Evolutionary conservation across 1,140 invertebrate species (phyloP).

Genomic region (Pogonomyrmex californicus): DNA sequence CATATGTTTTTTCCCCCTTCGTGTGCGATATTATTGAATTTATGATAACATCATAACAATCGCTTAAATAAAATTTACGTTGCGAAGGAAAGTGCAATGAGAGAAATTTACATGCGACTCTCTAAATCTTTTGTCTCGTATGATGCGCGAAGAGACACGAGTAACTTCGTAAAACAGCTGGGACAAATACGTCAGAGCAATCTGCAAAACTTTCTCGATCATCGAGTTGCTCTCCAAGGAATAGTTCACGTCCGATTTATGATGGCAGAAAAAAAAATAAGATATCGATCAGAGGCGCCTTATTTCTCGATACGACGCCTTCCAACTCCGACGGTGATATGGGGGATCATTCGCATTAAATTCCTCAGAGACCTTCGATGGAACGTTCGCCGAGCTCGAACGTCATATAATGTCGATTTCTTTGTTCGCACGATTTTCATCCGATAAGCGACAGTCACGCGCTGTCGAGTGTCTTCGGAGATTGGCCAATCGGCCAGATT

Average conservation of each 20-base stretch:
- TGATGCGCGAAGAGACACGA: background rate
- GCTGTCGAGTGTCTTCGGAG: slow-evolving; percentile 53
- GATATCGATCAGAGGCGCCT: slow-evolving; percentile 63
- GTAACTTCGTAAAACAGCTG: slow-evolving; percentile 54
- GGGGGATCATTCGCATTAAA: slow-evolving; percentile 74
- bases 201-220: slow-evolving; percentile 83
- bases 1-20: background rate
- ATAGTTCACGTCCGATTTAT: slow-evolving; percentile 80
- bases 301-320: slow-evolving; percentile 69
- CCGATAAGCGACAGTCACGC: slow-evolving; percentile 60
- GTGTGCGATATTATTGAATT: background rate
- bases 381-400: slow-evolving; percentile 72
- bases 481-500: slow-evolving; percentile 60
- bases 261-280: slow-evolving; percentile 50
- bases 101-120: background rate
- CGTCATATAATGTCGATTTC: slow-evolving; percentile 75
- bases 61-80: slow-evolving; percentile 1
- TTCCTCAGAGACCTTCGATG: slow-evolving; percentile 70
- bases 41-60: background rate
- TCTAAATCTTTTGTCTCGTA: slow-evolving; percentile 17
- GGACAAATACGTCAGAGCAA: slow-evolving; percentile 76
- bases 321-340: slow-evolving; percentile 65
- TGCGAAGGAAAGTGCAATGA: background rate
- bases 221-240: slow-evolving; percentile 80
- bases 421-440: slow-evolving; percentile 67